These are phyloP conservation scores for Sardina pilchardus DNA, from an alignment of 2,113 vertebrate species.

Conservation along the genomic window DNA sequence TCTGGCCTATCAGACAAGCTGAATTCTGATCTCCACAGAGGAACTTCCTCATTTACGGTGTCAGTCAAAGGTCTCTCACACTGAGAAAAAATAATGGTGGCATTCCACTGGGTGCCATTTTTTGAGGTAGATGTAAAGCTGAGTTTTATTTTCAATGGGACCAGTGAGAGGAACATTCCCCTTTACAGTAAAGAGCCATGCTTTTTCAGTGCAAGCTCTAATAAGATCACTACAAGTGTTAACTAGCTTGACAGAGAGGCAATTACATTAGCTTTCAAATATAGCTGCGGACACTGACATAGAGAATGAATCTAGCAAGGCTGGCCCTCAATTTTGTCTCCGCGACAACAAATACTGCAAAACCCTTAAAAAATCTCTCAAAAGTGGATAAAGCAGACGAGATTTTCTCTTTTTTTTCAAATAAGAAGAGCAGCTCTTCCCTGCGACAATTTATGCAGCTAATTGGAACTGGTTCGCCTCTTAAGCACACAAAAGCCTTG, in stretches of 20 bases:
- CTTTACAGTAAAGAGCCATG: too few species aligned
- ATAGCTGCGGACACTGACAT: neutral
- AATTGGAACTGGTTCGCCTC: neutral
- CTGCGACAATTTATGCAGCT: neutral
- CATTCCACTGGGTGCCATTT: neutral
- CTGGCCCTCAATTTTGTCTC: neutral
- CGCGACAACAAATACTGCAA: neutral
- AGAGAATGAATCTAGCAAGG: neutral
- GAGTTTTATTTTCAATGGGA: too few species aligned
- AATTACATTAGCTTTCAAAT: neutral
- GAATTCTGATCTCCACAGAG: neutral
- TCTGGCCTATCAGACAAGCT: neutral
- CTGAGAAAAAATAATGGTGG: neutral
- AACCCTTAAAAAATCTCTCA: neutral
- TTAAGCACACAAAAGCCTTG: slow-evolving; percentile 6
- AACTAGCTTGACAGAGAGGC: neutral
- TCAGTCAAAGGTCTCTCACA: neutral
- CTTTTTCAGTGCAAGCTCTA: neutral
- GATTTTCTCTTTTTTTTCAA: neutral
- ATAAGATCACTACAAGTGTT: neutral
- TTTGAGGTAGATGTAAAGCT: too few species aligned
- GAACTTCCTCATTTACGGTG: neutral
- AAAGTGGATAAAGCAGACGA: neutral
- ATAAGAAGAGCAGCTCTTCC: neutral
- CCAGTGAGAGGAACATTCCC: too few species aligned